A percentile compares a stretch with the other conserved stretches of the same genome.
Conservation (phyloP, 2,113 vertebrate species). For the Channa maculata region DNA sequence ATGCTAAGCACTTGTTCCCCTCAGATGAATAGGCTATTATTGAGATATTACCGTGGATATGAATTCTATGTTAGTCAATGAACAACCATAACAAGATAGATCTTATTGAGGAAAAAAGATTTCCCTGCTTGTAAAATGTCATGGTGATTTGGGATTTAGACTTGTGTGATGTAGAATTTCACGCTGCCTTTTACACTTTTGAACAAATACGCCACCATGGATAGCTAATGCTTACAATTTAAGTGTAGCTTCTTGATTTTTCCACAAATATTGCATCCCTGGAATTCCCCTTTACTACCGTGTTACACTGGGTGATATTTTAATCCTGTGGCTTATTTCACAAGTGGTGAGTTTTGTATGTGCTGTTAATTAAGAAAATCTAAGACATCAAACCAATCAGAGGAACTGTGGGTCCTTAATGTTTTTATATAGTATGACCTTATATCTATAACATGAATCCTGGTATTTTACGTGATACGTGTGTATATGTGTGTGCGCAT, state of each 20-base stretch:
- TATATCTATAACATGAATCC: background rate
- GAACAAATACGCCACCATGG: conserved; percentile 53
- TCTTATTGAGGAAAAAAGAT: conserved; percentile 58
- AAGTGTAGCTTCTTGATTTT: conserved; percentile 50
- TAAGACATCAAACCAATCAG: no score
- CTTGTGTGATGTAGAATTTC: conserved; percentile 78
- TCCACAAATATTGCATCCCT: conserved; percentile 33
- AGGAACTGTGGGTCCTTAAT: no score
- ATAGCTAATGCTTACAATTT: conserved; percentile 65
- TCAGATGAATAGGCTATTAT: conserved; percentile 74
- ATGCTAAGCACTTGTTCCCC: conserved; percentile 70
- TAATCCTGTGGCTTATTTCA: conserved; percentile 24
- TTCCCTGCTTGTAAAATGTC: conserved; percentile 75
- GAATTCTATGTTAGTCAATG: conserved; percentile 70
- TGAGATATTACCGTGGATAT: conserved; percentile 78
- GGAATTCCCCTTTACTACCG: background rate
- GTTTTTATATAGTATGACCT: background rate
- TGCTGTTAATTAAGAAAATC: conserved; percentile 9
- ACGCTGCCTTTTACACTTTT: conserved; percentile 69
- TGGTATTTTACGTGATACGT: conserved; percentile 5
- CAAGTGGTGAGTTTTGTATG: conserved; percentile 28
- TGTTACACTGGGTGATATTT: conserved; percentile 22
- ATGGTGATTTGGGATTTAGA: conserved; percentile 77
- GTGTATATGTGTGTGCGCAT: conserved; percentile 12
- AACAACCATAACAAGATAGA: conserved; percentile 73